Conservation (phyloP, 1,140 invertebrate species). For the Drosophila sechellia region DNA sequence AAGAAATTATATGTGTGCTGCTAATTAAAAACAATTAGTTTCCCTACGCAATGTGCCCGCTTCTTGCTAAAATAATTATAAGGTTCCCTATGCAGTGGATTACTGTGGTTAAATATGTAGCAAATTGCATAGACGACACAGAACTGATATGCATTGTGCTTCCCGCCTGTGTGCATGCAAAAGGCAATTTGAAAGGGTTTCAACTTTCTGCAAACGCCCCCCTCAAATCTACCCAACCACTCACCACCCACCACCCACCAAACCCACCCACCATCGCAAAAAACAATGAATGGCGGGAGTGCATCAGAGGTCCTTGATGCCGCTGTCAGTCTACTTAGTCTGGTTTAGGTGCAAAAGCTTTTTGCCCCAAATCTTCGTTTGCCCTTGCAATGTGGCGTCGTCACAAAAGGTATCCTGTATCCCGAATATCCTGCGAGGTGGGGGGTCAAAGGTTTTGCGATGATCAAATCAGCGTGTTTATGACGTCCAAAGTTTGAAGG, state of each 20-base stretch:
- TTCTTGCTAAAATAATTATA: too few relatives aligned
- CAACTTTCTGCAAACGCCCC: constrained; percentile 15
- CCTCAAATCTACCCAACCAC: neutral
- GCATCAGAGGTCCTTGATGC: constrained; percentile 5
- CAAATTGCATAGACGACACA: neutral
- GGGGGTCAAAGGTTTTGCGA: neutral
- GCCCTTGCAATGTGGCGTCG: constrained; percentile 8
- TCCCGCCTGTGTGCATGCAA: constrained; percentile 7
- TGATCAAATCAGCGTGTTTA: constrained; percentile 24
- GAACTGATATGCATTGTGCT: neutral
- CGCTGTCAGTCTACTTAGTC: constrained; percentile 25
- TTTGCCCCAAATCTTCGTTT: constrained; percentile 15
- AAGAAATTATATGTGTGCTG: too few relatives aligned
- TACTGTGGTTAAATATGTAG: neutral
- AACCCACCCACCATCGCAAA: neutral
- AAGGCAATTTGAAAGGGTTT: constrained; percentile 40
- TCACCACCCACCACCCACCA: neutral
- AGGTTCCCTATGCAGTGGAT: too few relatives aligned
- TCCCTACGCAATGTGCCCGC: too few relatives aligned
- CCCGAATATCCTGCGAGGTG: neutral
- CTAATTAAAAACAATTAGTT: neutral
- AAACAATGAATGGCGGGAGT: constrained; percentile 12
- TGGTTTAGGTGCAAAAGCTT: constrained; percentile 47
- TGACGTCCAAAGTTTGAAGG: constrained; percentile 11
- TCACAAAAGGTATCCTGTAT: constrained; percentile 10